Evolutionary conservation across 2,888 invertebrate genomes (phyloP).

Genomic region (Subacronicta megacephala): DNA sequence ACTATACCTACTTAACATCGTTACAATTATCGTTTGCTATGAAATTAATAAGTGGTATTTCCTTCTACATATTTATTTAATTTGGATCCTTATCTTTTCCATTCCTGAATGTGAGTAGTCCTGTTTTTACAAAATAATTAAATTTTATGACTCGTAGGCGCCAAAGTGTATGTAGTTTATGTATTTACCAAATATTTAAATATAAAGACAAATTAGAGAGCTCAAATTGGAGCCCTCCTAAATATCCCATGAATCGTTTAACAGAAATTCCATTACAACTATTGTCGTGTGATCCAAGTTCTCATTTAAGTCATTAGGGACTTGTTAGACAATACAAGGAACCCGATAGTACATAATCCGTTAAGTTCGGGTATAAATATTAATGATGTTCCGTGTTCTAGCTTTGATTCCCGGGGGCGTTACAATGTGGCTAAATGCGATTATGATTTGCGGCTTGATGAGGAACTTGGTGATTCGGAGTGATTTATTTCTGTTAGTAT

Average conservation of each 20-base stretch:
- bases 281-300: conserved; percentile 12
- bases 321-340: conserved; percentile 47
- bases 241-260: conserved; percentile 18
- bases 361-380: conserved; percentile 65
- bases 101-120: too few relatives aligned
- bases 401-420: conserved; percentile 53
- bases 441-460: conserved; percentile 18
- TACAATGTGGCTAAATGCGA: conserved; percentile 27
- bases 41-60: too few relatives aligned
- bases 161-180: too few relatives aligned
- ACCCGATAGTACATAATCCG: conserved; percentile 55
- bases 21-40: too few relatives aligned
- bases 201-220: background rate
- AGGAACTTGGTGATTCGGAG: conserved; percentile 1
- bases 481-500: too few relatives aligned
- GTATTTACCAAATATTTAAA: too few relatives aligned
- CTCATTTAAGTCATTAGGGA: conserved; percentile 46
- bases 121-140: too few relatives aligned
- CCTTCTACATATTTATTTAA: too few relatives aligned
- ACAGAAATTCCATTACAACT: conserved; percentile 27
- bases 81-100: too few relatives aligned
- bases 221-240: background rate
- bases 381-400: conserved; percentile 56
- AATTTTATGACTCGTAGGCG: too few relatives aligned
- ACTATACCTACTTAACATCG: too few relatives aligned